Conservation (phyloP, 2,113 vertebrate genomes). For the Nanorana parkeri region DNA sequence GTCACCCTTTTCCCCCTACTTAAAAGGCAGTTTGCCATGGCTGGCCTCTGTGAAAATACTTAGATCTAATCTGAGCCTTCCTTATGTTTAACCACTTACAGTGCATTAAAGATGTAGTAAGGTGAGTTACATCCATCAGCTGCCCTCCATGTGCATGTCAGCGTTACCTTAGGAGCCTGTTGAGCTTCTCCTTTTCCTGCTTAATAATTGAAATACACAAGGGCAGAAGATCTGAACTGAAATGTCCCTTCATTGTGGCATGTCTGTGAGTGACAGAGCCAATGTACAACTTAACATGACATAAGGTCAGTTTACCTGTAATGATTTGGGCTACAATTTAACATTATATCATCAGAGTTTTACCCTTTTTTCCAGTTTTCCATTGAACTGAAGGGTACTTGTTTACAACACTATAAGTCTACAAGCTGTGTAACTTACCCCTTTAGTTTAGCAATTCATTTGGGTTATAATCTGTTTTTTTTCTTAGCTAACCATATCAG, state of each 20-base stretch:
- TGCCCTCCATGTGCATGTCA: conserved; percentile 18
- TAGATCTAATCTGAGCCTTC: conserved; percentile 37
- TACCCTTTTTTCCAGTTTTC: no score
- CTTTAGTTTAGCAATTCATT: no score
- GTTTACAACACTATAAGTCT: no score
- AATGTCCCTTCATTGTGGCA: conserved; percentile 21
- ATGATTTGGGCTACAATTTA: conserved; percentile 18
- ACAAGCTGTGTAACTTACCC: no score
- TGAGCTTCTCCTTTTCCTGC: conserved; percentile 21
- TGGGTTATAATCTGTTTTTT: no score
- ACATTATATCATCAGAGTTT: no score
- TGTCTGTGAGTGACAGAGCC: conserved; percentile 4
- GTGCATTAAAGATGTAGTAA: conserved; percentile 47
- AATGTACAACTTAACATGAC: background rate
- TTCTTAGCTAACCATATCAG: no score
- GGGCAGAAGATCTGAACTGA: background rate
- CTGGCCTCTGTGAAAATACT: conserved; percentile 16
- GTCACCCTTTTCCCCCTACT: background rate
- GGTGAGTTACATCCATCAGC: conserved; percentile 13
- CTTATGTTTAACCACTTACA: conserved; percentile 39
- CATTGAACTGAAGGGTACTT: no score
- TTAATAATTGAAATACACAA: conserved; percentile 42
- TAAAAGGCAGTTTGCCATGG: background rate
- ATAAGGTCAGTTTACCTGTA: conserved; percentile 13
- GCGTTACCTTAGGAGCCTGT: conserved; percentile 31